phyloP scores from a whole-genome alignment of 2,888 invertebrate species.

The Automeris io region DNA sequence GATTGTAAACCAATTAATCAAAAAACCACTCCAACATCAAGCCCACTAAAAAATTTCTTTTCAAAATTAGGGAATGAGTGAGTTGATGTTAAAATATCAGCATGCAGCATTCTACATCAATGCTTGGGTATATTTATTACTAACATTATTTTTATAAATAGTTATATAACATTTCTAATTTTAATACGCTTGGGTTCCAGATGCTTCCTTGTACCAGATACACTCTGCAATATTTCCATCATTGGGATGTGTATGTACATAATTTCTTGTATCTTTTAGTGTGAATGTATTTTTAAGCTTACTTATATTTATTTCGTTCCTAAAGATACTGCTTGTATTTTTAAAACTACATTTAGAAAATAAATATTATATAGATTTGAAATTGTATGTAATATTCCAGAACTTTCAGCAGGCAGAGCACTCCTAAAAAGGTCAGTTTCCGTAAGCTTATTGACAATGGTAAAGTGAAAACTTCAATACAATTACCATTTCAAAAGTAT shows the following conservation, averaged over 20 bases:
- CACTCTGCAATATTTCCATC: conserved; percentile 6
- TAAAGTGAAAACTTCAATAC: conserved; percentile 69
- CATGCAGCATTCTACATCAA: conserved; percentile 35
- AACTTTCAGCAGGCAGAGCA: conserved; percentile 61
- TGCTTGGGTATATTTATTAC: conserved; percentile 9
- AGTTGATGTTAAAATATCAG: conserved; percentile 52
- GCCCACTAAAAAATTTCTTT: conserved; percentile 65
- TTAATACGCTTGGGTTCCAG: conserved; percentile 11
- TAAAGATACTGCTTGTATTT: too few relatives aligned
- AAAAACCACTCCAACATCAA: conserved; percentile 55
- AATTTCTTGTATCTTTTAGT: not conserved
- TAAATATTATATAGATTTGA: too few relatives aligned
- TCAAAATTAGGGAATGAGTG: conserved; percentile 69
- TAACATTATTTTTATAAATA: conserved; percentile 12
- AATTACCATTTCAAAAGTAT: conserved; percentile 80
- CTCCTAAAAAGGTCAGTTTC: conserved; percentile 67
- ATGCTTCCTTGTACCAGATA: conserved; percentile 10
- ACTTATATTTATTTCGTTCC: not conserved
- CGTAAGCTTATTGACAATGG: conserved; percentile 65
- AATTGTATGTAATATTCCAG: too few relatives aligned
- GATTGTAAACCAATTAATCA: conserved; percentile 61
- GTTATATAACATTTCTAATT: not conserved
- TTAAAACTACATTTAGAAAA: too few relatives aligned
- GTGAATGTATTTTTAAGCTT: conserved; percentile 1
- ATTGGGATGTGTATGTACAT: conserved; percentile 16